These are phyloP conservation scores for Heterohyrax brucei DNA, from an alignment of 2,797 vertebrate genomes.

Conservation along the genomic window DNA sequence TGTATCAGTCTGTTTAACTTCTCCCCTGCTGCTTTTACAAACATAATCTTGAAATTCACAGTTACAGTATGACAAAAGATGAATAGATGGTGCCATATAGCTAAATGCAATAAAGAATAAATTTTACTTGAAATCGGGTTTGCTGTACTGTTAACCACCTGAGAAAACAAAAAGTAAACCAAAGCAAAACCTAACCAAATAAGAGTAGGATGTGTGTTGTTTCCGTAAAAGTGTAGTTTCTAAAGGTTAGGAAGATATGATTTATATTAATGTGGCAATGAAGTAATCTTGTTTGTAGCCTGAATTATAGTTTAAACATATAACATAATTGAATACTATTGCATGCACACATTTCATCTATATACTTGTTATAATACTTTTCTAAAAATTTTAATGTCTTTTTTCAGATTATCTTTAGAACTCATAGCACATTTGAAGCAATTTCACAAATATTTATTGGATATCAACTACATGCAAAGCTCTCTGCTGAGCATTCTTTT, in stretches of 20 bases:
- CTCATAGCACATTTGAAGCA: neutral
- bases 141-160: neutral
- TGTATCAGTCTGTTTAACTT: slow-evolving; percentile 26
- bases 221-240: neutral
- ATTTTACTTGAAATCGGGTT: slow-evolving; percentile 32
- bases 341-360: neutral
- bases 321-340: slow-evolving; percentile 1
- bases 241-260: neutral
- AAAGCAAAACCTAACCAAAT: slow-evolving; percentile 19
- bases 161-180: slow-evolving; percentile 58
- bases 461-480: slow-evolving; percentile 66
- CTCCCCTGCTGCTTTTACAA: slow-evolving; percentile 47
- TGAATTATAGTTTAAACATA: neutral
- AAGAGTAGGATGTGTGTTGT: neutral
- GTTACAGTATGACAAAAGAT: slow-evolving; percentile 45
- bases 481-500: slow-evolving; percentile 32
- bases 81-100: neutral
- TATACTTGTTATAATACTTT: neutral
- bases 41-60: slow-evolving; percentile 61
- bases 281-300: slow-evolving; percentile 44
- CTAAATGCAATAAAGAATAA: slow-evolving; percentile 31
- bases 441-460: slow-evolving; percentile 68
- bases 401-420: neutral
- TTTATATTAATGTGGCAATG: neutral
- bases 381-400: slow-evolving; percentile 33